Percentiles rank a stretch among this genome's conserved stretches.
These are phyloP conservation scores for Platyura marginata DNA, from an alignment of 1,140 invertebrate genomes.

Conservation along the genomic window DNA sequence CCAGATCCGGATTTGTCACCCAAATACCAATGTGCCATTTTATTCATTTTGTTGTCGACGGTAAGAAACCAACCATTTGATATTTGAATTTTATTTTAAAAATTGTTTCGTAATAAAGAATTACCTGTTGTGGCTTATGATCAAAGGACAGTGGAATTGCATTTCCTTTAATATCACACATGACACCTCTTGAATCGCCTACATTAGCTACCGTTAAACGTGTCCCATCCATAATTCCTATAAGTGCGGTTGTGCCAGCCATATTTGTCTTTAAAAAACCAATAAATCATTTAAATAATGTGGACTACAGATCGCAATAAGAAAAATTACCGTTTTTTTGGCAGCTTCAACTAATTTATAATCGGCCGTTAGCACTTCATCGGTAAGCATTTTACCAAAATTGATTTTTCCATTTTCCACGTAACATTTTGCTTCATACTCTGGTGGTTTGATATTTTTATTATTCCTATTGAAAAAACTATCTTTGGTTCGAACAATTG, in stretches of 20 bases:
- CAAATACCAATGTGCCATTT: too few relatives aligned
- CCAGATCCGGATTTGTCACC: too few relatives aligned
- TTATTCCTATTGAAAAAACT: constrained; percentile 15
- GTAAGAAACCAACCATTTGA: too few relatives aligned
- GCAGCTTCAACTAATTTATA: constrained; percentile 56
- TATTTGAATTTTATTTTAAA: too few relatives aligned
- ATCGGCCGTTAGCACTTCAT: constrained; percentile 70
- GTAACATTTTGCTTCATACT: constrained; percentile 32
- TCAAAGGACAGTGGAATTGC: constrained; percentile 87
- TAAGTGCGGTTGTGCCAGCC: constrained; percentile 83
- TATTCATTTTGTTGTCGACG: too few relatives aligned
- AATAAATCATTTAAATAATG: not conserved
- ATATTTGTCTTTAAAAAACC: constrained; percentile 35
- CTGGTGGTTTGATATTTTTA: constrained; percentile 11
- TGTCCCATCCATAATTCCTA: constrained; percentile 66
- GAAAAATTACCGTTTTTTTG: constrained; percentile 41
- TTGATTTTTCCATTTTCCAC: constrained; percentile 55
- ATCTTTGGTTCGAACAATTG: constrained; percentile 14
- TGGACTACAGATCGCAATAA: not conserved
- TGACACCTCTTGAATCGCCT: constrained; percentile 86
- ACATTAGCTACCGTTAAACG: constrained; percentile 86
- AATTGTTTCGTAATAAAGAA: too few relatives aligned
- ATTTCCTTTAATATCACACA: constrained; percentile 78
- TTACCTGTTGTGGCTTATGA: constrained; percentile 87
- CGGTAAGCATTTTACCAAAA: constrained; percentile 59